Evolutionary conservation across 2,113 vertebrate genomes (phyloP).

Genomic region (Corythornis madagascariensis): DNA sequence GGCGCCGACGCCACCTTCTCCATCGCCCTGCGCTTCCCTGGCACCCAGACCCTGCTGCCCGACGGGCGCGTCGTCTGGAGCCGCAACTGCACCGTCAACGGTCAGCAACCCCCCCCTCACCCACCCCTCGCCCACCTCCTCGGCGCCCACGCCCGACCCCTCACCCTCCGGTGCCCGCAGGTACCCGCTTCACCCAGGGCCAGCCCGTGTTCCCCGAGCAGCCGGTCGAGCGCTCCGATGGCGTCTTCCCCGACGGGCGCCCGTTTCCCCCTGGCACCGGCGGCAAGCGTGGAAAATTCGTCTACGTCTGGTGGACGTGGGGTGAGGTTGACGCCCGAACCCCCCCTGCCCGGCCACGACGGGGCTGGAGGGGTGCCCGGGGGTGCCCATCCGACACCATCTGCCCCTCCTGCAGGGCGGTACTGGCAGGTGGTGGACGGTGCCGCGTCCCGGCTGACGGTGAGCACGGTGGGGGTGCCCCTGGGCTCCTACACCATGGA

Average conservation of each 20-base stretch:
- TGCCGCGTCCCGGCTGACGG: constrained; percentile 81
- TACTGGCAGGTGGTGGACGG: constrained; percentile 94
- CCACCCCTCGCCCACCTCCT: too few species aligned
- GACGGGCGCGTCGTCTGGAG: constrained; percentile 87
- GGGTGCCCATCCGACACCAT: rapidly evolving
- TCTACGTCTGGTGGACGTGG: constrained; percentile 93
- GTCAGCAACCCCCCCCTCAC: constrained; percentile 54
- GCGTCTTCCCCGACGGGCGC: constrained; percentile 85
- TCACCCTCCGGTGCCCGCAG: constrained; percentile 50
- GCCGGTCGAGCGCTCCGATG: constrained; percentile 7
- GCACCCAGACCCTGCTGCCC: constrained; percentile 77
- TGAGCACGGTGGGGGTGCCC: constrained; percentile 79
- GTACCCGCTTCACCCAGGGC: constrained; percentile 77
- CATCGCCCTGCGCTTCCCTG: constrained; percentile 84
- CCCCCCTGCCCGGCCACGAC: neutral
- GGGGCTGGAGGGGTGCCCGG: rapidly evolving
- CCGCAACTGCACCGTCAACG: constrained; percentile 82
- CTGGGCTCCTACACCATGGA: constrained; percentile 92
- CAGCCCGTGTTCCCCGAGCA: constrained; percentile 84
- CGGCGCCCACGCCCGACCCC: neutral
- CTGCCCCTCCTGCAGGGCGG: constrained; percentile 69
- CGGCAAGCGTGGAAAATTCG: constrained; percentile 78
- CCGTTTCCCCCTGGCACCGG: constrained; percentile 68
- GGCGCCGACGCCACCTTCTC: constrained; percentile 87
- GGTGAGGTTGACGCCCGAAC: constrained; percentile 72